Base-by-base conservation (phyloP, 2,797 vertebrate genomes). In the Gallinago solitaria region DNA sequence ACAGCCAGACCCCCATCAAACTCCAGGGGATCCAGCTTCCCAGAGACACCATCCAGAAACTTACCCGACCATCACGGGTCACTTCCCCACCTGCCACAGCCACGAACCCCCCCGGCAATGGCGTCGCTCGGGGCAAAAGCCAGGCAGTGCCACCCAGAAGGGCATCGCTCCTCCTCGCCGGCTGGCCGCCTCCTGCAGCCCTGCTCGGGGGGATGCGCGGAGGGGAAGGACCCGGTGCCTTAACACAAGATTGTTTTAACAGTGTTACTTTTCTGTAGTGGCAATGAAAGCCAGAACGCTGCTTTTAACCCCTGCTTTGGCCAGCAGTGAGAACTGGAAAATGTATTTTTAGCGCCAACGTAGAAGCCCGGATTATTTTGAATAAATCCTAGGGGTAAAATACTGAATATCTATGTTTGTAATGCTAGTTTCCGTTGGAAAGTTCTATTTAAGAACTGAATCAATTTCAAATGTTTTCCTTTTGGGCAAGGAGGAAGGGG, bases 371-470 rank as follows among this genome's bases (percentile, higher is more conserved):
- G 81, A 90, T 95, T 93, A 96, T 97, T 95, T n/a, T 96, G 86
- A 95, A 97, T 93, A 97, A 97, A 97, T 96, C 96, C 92, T 93
- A 96, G 48, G 92, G 87, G 95, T 95, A 92, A 97, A 96, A 94
- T 87, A 93, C 83, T 96, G 94, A 95, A 87, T 95, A 97, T 95
- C 94, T 93, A 91, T 94, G 93, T 95, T 95, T 97, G 95, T 91
- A 94, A 97, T 67, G 76, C 82, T 94, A 95, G 96, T 93, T 96
- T 97, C 96, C 95, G 75, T 50, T 87, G 92, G 92, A 97, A 97
- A 96, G 75, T 96, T 94, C 91, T 96, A 96, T 96, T 97, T 96
- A 93, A 93, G 76, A 96, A 91, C 93, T 93, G 90, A 92, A 95
- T 93, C 84, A 94, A 96, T 95, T 96, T 96, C 65, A 89, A 95